Conservation (phyloP, 2,888 invertebrate species). For the Drosophila dives region DNA sequence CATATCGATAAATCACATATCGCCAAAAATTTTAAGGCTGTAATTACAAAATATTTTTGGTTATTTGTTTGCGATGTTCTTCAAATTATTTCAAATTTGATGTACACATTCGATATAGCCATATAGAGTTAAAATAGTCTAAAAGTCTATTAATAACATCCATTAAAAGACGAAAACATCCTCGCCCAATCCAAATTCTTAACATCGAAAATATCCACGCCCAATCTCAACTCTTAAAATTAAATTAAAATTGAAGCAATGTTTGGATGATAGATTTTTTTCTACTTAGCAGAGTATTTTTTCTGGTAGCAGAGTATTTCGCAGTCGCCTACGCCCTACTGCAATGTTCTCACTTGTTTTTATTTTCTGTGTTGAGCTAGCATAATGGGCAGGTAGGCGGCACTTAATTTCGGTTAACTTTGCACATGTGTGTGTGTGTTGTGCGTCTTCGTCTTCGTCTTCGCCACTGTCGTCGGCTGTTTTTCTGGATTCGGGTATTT, state of each 20-base stretch:
- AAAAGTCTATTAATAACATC: not conserved
- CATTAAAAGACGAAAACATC: not conserved
- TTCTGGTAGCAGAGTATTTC: not conserved
- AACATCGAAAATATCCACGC: not conserved
- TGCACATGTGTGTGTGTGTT: conserved; percentile 32
- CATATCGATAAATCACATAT: not conserved
- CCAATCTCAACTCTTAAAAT: not conserved
- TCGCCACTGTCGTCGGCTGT: conserved; percentile 8
- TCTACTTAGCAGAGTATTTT: not conserved
- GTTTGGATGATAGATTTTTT: not conserved
- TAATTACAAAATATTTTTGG: not conserved
- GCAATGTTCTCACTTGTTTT: not conserved
- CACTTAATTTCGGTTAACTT: conserved; percentile 37
- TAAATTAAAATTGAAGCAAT: no score
- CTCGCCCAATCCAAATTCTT: no score
- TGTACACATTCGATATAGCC: not conserved
- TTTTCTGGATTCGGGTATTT: conserved; percentile 66
- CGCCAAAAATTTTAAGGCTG: not conserved
- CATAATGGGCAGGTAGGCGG: conserved; percentile 7
- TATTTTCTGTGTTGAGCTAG: conserved; percentile 2
- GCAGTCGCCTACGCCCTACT: not conserved
- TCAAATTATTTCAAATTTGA: not conserved
- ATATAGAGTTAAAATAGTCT: not conserved
- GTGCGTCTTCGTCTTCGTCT: conserved; percentile 2
- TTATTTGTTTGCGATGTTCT: not conserved